Evolutionary conservation across 2,888 invertebrate species (phyloP), one percentile per base, ranked within the genome.

Genomic region (Clanis bilineata): DNA sequence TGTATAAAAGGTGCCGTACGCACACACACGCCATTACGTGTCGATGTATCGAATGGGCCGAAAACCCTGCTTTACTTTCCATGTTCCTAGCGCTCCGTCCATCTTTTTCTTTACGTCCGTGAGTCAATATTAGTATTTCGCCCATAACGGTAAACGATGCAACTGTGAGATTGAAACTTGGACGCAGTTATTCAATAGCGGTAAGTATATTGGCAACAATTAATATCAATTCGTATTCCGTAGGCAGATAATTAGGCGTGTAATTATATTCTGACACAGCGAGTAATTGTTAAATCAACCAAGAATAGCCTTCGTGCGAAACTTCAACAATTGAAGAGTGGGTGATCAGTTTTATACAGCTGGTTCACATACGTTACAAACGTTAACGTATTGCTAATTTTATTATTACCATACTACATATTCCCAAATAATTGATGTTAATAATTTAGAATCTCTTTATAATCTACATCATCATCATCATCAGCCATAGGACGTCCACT

Each of bases 271-370:
- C 56, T 28, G 56, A 57, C 43, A 43, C 10, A 43, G 41, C 56
- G 43, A 25, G 28, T 57, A 28, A 57, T 57, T 57, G 56, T n/a
- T 43, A 43, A 56, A 18, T 43, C 56, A 43, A 56, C 25, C 56
- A 56, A 56, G 56, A 56, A 41, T 25, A 43, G 41, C 25, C 56
- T 28, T 56, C 56, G 43, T 56, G 56, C 15, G 56, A 56, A 56
- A 18, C 56, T 51, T 15, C 9, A 32, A 51, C 51, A 51, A 56
- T 41, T 56, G 56, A 43, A 18, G 43, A 56, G 56, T 43, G 56
- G 56, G 56, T 56, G 56, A 41, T 25, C 28, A 41, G 28, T 41
- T 43, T 51, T 51, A 9, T 32, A 9, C 32, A 51, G 51, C 18
- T 32, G 2, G 51, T 51, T 51, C 18, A 28, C 51, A 51, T 51